These are phyloP conservation scores for Penelope pileata DNA, from an alignment of 2,113 vertebrate species.

Conservation along the genomic window DNA sequence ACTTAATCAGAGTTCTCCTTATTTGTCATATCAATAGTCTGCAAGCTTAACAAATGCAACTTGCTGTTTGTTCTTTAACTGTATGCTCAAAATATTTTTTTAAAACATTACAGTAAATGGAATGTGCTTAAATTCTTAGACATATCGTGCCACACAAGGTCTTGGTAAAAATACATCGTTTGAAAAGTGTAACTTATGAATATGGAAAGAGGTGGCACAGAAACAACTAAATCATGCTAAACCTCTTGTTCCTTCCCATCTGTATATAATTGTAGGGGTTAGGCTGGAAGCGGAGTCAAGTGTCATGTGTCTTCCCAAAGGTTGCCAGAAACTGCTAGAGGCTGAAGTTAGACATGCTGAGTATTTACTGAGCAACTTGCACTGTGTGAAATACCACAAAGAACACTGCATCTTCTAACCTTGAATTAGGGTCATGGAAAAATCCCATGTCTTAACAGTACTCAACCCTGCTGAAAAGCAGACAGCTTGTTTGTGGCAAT, in stretches of 20 bases:
- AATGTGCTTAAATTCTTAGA: not conserved
- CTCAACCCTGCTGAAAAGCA: not conserved
- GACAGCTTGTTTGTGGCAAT: not conserved
- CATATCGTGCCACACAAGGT: not conserved
- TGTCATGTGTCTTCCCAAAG: not conserved
- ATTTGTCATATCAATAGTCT: not conserved
- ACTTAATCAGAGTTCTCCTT: not conserved
- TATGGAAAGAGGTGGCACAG: not conserved
- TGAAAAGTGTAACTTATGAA: not conserved
- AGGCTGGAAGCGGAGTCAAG: not conserved
- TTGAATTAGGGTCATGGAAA: not conserved
- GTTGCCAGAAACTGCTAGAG: not conserved
- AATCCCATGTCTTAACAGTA: not conserved
- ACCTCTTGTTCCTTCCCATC: not conserved
- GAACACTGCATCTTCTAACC: not conserved
- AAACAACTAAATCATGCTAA: not conserved
- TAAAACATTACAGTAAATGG: not conserved
- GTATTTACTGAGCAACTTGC: not conserved
- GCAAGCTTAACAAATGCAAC: not conserved
- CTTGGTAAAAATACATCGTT: not conserved
- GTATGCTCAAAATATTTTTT: not conserved
- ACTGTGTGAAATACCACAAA: not conserved
- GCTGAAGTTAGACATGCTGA: not conserved
- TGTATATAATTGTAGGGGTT: not conserved
- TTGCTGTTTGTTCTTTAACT: not conserved